Conservation (phyloP, 2,113 vertebrate species). For the Phalacrocorax pelagicus region DNA sequence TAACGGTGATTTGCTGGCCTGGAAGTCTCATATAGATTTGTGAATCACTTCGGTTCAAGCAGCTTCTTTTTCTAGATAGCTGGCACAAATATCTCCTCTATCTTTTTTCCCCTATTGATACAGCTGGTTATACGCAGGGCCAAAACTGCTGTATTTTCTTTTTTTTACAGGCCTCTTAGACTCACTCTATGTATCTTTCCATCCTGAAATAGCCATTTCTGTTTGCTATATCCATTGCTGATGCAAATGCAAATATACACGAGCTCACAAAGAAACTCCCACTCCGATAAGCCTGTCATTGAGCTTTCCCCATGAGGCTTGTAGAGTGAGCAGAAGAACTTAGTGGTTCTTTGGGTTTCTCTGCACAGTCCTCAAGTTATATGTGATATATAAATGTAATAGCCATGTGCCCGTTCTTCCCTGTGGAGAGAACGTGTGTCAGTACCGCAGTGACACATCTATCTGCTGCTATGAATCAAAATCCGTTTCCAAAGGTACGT, state of each 20-base stretch:
- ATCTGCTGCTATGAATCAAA: neutral
- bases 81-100: slow-evolving; percentile 35
- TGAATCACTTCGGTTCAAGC: neutral
- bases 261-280: neutral
- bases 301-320: neutral
- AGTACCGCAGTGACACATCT: neutral
- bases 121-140: slow-evolving; percentile 70
- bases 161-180: neutral
- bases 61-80: slow-evolving; percentile 26
- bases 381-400: neutral
- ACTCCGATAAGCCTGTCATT: neutral
- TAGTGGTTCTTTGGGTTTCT: neutral
- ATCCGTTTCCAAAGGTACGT: neutral
- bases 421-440: neutral
- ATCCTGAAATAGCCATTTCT: slow-evolving; percentile 36
- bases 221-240: neutral
- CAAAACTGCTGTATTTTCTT: slow-evolving; percentile 50
- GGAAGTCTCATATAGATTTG: slow-evolving; percentile 86
- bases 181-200: neutral
- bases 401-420: neutral
- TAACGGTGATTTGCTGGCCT: slow-evolving; percentile 97
- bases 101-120: slow-evolving; percentile 4
- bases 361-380: neutral
- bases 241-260: neutral
- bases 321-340: neutral